These are phyloP conservation scores for Catocala fraxini DNA, from an alignment of 2,888 invertebrate species.

Conservation along the genomic window DNA sequence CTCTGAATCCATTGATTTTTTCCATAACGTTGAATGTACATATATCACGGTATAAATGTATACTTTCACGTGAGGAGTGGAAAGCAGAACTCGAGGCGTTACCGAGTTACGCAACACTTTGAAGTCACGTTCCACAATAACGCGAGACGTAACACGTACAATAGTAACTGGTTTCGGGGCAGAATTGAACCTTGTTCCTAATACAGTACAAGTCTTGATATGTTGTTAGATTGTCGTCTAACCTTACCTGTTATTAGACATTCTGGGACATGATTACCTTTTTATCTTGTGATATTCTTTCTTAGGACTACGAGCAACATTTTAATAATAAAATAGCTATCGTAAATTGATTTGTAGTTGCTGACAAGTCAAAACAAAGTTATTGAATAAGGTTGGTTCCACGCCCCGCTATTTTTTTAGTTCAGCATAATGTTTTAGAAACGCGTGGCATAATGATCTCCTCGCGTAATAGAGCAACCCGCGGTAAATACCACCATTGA, in stretches of 20 bases:
- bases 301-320: no score
- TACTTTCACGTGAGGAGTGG: conserved; percentile 1
- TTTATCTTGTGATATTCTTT: not conserved
- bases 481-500: no score
- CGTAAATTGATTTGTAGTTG: no score
- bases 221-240: conserved; percentile 25
- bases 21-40: not conserved
- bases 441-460: no score
- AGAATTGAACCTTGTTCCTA: conserved; percentile 28
- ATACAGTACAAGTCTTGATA: conserved; percentile 36
- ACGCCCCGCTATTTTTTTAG: no score
- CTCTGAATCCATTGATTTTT: no score
- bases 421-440: no score
- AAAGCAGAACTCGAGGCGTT: conserved; percentile 16
- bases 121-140: conserved; percentile 45
- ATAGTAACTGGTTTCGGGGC: conserved; percentile 41
- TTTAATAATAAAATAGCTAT: no score
- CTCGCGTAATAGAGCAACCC: no score
- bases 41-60: not conserved
- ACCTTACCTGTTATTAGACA: conserved; percentile 8
- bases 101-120: conserved; percentile 22
- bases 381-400: no score
- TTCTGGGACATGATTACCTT: not conserved
- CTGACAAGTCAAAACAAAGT: no score
- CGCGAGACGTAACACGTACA: conserved; percentile 44